Evolutionary conservation across 2,888 invertebrate species (phyloP), one percentile per base, ranked within the genome.

Genomic region (Taenaris catops): DNA sequence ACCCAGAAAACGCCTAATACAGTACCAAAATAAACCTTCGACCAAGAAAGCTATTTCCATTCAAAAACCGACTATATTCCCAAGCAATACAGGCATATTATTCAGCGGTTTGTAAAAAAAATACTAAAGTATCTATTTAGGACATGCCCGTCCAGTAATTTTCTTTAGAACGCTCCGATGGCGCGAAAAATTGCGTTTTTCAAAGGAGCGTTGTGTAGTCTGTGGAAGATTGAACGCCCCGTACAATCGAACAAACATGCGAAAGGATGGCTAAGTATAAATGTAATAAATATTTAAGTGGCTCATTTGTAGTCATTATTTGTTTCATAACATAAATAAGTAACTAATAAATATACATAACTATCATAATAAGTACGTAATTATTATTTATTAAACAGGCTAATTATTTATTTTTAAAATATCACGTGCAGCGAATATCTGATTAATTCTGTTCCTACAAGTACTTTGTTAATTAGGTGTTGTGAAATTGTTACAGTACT

Each of bases 81-180:
- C 8, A 8, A 1, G 34, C n/a, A 4, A 1, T 20, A 8, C 3
- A 39, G 46, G 55, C 33, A 41, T 32, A 34, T 40, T 38, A 32
- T 36, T 38, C 4, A 25, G 10, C 9, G 18, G 44, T 37, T 34
- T 23, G 55, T 29, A 60, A 57, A 61, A 49, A 49, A 46, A 60
- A 58, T 50, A 62, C 51, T 28, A 27, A 38, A 38, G 46, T 56
- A 65, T 51, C 63, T 72, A 70, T 71, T 75, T 71, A 61, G 60
- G 61, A 59, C 62, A 60, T 52, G 50, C 47, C 49, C 60, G 60
- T 57, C 60, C 64, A 71, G 66, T 72, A 75, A 79, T 76, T 78
- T 79, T 83, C 76, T 78, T 81, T 71, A 63, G 59, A 71, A 63
- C 74, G 80, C 72, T 81, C 68, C 71, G 66, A 55, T 83, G 79